Conservation (phyloP, 2,888 invertebrate species). For the Stictocephala bisonia region DNA sequence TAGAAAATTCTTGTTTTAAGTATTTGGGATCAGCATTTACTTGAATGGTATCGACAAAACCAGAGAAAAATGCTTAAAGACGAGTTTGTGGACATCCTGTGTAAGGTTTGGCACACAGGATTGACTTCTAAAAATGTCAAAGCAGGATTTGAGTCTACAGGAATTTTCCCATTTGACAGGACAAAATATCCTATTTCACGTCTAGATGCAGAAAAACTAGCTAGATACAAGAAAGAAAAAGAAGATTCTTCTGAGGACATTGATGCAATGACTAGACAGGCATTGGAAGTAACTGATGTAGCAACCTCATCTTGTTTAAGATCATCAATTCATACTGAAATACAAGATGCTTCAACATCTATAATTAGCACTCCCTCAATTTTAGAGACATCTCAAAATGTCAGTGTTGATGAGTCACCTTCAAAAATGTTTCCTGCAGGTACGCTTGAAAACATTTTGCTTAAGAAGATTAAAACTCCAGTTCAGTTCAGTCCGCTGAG, state of each 20-base stretch:
- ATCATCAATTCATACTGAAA: neutral
- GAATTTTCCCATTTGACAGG: too few relatives aligned
- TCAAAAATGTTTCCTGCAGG: neutral
- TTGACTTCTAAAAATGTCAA: neutral
- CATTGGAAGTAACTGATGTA: neutral
- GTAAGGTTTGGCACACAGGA: neutral
- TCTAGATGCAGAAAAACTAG: conserved; percentile 3
- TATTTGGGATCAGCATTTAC: neutral
- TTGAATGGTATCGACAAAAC: neutral
- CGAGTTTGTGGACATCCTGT: neutral
- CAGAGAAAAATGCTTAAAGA: conserved; percentile 4
- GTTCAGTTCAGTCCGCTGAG: too few relatives aligned
- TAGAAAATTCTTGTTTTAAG: conserved; percentile 36
- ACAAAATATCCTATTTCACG: neutral
- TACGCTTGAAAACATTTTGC: neutral
- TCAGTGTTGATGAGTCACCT: neutral
- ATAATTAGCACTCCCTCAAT: too few relatives aligned
- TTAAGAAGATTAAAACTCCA: neutral
- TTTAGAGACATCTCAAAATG: neutral
- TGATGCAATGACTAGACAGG: neutral
- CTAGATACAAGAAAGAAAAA: neutral
- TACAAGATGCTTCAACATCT: too few relatives aligned
- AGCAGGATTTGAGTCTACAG: neutral
- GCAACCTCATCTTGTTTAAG: neutral
- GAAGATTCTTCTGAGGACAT: neutral